Evolutionary conservation across 1,140 invertebrate species (phyloP).

Genomic region (Pantala flavescens): DNA sequence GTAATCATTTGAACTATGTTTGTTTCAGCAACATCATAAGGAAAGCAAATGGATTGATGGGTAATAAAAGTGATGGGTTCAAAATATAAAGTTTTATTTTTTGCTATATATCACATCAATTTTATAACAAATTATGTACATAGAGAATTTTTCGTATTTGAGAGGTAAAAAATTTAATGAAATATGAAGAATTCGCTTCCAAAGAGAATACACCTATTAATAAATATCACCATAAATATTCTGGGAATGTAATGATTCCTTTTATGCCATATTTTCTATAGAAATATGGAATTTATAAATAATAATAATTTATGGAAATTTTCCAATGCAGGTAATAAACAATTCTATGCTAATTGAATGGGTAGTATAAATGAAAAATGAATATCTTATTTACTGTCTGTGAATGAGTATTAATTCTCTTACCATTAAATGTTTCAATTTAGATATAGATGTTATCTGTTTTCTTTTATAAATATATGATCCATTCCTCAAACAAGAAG

Average conservation of each 20-base stretch:
- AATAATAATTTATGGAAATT: background rate
- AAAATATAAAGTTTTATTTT: background rate
- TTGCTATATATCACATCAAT: background rate
- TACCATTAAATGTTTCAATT: background rate
- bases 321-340: background rate
- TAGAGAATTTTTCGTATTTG: background rate
- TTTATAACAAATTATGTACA: slow-evolving; percentile 5
- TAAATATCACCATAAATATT: slow-evolving; percentile 9
- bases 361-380: background rate
- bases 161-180: background rate
- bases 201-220: background rate
- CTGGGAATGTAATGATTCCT: background rate
- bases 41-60: no score
- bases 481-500: slow-evolving; percentile 37
- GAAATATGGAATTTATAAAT: background rate
- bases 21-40: no score
- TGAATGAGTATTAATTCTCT: background rate
- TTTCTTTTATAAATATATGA: background rate
- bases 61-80: background rate
- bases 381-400: background rate
- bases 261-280: background rate
- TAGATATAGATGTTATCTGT: background rate
- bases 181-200: background rate
- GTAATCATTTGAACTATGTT: no score
- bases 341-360: background rate